Percentiles rank a stretch among this genome's conserved stretches.
These are phyloP conservation scores for Cladopsammia gracilis DNA, from an alignment of 64 coral and sea anemone species.

Conservation along the genomic window DNA sequence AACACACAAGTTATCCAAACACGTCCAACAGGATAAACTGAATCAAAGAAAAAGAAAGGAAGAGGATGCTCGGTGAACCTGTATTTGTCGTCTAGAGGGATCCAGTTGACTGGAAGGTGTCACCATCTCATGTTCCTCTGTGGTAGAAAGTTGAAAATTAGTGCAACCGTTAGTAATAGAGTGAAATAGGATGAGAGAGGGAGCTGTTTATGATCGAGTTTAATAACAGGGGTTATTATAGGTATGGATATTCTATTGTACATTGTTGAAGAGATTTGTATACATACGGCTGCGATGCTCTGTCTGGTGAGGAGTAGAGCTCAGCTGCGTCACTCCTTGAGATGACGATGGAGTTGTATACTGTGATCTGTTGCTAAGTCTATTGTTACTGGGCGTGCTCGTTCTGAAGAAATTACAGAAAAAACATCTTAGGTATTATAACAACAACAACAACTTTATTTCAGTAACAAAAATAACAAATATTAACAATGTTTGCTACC, in stretches of 20 bases:
- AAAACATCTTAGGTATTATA: too few species aligned
- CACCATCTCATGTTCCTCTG: constrained; percentile 14
- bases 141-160: neutral
- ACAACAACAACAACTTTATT: neutral
- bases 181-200: too few species aligned
- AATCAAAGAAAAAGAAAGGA: neutral
- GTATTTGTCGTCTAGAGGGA: constrained; percentile 60
- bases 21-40: neutral
- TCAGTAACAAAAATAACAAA: too few species aligned
- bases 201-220: too few species aligned
- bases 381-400: neutral
- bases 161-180: too few species aligned
- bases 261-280: neutral
- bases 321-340: neutral
- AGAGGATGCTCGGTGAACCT: constrained; percentile 2
- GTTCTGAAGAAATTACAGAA: neutral
- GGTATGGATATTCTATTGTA: neutral
- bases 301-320: neutral
- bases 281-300: constrained; percentile 34
- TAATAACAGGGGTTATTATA: too few species aligned
- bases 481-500: too few species aligned
- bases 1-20: neutral
- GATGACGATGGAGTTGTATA: constrained; percentile 42
- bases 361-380: constrained; percentile 35
- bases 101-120: constrained; percentile 68